Base-by-base conservation (phyloP, 2,113 vertebrate species). In the Halcyon malimbica region DNA sequence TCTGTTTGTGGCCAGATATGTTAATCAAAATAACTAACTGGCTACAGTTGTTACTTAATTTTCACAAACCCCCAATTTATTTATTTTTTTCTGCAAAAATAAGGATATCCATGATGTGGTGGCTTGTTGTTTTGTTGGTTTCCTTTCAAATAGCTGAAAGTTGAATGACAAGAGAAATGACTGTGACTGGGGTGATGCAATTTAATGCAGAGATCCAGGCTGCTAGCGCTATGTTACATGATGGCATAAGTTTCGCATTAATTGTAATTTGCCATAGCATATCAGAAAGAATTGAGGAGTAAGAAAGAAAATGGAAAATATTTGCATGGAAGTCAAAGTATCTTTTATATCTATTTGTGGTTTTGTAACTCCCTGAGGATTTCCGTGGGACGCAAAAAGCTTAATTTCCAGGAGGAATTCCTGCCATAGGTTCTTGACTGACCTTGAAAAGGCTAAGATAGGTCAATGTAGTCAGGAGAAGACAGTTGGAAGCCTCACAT, bases 31-130 rank as follows among this genome's bases (percentile, higher is more conserved):
- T 77, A 95, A 65, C 83, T 92, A 83, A 76, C 59, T 15, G 18
- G 11, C 69, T 88, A 78, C 81, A 91, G 80, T 90, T 96, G 91
- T 87, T 92, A 67, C 56, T 95, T 95, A 48, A 94, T 92, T 94
- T 90, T n/a, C 54, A 90, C 60, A 96, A 87, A 33, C 33, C 9
- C 29, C 39, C 75, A 29, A 1, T 2, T 44, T 62, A 19, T n/a
- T 77, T 68, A 86, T 92, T 91, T 89, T 29, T n/a, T 73, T 83
- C 67, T 93, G 37, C 18, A 88, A 84, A 94, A 94, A 42, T 54
- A 81, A 86, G 64, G 57, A 87, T 59, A 29, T 51, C 79, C 94
- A 51, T 79, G 68, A 83, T 56, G 41, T 69, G 25, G 70, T 35
- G 13, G 37, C 13, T 29, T 64, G 17, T 37, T 68, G 51, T 10